These are phyloP conservation scores for Neoscelio sp. DNA, from an alignment of 2,888 invertebrate genomes.

Conservation along the genomic window DNA sequence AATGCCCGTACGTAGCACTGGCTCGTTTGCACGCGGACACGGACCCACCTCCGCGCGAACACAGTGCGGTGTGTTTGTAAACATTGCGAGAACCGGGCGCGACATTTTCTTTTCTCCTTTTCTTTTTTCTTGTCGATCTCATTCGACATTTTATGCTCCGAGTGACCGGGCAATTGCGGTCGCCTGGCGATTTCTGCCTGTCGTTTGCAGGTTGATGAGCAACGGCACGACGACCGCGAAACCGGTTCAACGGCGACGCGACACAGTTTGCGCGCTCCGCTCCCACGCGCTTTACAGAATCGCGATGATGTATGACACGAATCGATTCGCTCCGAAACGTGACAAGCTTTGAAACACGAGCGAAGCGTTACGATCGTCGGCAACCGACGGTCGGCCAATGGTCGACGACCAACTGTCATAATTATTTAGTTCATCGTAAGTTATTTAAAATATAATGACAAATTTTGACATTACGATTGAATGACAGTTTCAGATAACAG, in stretches of 20 bases:
- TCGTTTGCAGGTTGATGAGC: constrained; percentile 53
- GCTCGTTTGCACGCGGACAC: constrained; percentile 18
- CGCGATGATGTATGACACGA: constrained; percentile 54
- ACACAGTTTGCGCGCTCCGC: constrained; percentile 49
- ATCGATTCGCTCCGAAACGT: constrained; percentile 47
- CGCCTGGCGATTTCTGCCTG: constrained; percentile 49
- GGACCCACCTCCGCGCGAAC: constrained; percentile 18
- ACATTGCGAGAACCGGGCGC: not conserved
- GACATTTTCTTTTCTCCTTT: not conserved
- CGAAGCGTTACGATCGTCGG: too few species aligned
- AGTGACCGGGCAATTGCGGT: constrained; percentile 39
- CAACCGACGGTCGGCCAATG: too few species aligned
- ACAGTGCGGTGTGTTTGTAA: constrained; percentile 29
- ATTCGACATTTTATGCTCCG: constrained; percentile 22
- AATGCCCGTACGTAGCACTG: constrained; percentile 8
- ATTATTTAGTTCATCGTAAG: too few species aligned
- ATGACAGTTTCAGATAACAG: too few species aligned
- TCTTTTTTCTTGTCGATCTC: constrained; percentile 1
- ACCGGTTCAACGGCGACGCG: constrained; percentile 60
- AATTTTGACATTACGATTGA: too few species aligned
- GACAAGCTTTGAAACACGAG: constrained; percentile 12
- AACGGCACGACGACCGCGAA: constrained; percentile 53
- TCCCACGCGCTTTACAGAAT: constrained; percentile 54
- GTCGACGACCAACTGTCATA: too few species aligned
- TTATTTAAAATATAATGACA: too few species aligned